Base-by-base conservation (phyloP, 2,888 invertebrate species). In the Hyppa rectilinea region DNA sequence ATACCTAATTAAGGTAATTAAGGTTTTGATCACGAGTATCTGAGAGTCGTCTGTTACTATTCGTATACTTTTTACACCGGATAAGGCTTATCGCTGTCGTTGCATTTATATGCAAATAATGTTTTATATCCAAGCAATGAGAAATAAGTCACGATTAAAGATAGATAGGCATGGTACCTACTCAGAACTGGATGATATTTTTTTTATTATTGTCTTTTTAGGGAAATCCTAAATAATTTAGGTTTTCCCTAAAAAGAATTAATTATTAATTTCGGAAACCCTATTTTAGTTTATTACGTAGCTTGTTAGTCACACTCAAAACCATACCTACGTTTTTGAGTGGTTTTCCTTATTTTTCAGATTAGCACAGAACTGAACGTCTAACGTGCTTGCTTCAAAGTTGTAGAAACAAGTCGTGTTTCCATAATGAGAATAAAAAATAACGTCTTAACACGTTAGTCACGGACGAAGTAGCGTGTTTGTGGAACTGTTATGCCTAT, bases 381-480 rank as follows among this genome's bases (percentile, higher is more conserved):
- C 14, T 14, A 47, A 17, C 26, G 20, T 40, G 26, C 10, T 52
- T 20, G 43, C 34, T 40, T 26, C 17, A 29, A 47, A 71, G 29
- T 73, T 34, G 49, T 17, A 49, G 26, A 29, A 75, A 49, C 59
- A 58, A 58, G 52, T 53, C 40, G 14, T 69, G 55, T 55, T 49
- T 60, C 55, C 34, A 17, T 78, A 75, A 71, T 71, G 67, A 68
- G 47, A 49, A 67, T 29, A 75, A 71, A 67, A 60, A 69, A 69
- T 52, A 64, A 55, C 29, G n/a, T 20, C 43, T 52, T 63, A 64
- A 78, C 50, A 66, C 50, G 55, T 60, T 50, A 60, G 63, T 81
- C 78, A 77, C 81, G 71, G 59, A 66, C 31, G 50, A 62, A 45
- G 64, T 74, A 50, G 65, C 81, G 43, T 67, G 78, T 81, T 67